Conservation (phyloP, 2,888 invertebrate species). For the Zygothrica quintamaculata region DNA sequence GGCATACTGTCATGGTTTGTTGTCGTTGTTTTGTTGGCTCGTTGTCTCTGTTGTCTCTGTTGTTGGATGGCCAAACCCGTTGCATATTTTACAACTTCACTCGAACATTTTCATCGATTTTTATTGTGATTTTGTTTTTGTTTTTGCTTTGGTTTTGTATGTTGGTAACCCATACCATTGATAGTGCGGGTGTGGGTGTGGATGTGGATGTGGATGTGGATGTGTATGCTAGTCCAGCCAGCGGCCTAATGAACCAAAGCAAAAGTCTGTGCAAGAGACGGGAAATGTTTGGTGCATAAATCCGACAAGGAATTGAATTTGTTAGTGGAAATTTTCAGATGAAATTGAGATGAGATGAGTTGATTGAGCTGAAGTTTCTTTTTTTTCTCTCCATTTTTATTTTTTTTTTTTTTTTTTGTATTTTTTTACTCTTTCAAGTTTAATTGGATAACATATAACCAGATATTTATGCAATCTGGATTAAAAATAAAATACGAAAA, state of each 20-base stretch:
- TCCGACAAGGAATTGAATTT: conserved; percentile 19
- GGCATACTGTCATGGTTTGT: conserved; percentile 41
- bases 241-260: conserved; percentile 50
- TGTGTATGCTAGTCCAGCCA: conserved; percentile 48
- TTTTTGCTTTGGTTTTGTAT: background rate
- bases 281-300: conserved; percentile 48
- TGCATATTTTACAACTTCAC: conserved; percentile 50
- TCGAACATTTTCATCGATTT: conserved; percentile 42
- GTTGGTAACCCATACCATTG: background rate
- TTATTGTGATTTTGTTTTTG: too few species aligned
- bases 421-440: too few species aligned
- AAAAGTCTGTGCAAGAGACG: conserved; percentile 38
- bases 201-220: conserved; percentile 62
- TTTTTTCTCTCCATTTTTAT: too few species aligned
- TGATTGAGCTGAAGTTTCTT: conserved; percentile 26
- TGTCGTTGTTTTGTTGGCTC: background rate
- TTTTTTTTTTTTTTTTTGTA: too few species aligned
- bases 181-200: conserved; percentile 56
- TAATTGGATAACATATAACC: conserved; percentile 48
- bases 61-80: conserved; percentile 47
- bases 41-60: conserved; percentile 22
- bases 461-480: conserved; percentile 37
- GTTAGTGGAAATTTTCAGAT: conserved; percentile 42
- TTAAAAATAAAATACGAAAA: background rate
- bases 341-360: conserved; percentile 22